Conservation (phyloP, 2,888 invertebrate species). For the Campoplex capitator region DNA sequence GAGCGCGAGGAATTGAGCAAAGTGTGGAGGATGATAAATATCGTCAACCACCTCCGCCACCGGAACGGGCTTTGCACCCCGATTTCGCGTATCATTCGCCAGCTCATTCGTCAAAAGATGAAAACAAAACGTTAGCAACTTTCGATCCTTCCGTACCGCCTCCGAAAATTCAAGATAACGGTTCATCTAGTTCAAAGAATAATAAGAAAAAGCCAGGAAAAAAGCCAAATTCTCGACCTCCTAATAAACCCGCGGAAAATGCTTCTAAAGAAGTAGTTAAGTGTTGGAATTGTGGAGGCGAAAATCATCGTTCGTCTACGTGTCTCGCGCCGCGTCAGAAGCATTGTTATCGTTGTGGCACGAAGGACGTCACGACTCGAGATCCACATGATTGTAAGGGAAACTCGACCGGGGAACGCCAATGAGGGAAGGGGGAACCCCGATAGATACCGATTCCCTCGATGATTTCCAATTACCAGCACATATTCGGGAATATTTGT, state of each 20-base stretch:
- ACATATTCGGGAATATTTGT: not conserved
- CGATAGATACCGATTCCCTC: not conserved
- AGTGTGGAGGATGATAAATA: not conserved
- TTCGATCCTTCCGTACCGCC: not conserved
- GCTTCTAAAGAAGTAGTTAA: not conserved
- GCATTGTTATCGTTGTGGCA: constrained; percentile 16
- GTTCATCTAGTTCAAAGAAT: not conserved
- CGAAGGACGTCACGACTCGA: not conserved
- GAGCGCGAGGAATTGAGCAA: not conserved
- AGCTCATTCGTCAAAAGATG: not conserved
- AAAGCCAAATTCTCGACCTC: too few relatives aligned
- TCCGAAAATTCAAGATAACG: too few relatives aligned
- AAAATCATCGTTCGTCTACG: not conserved
- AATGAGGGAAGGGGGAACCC: not conserved
- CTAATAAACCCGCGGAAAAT: not conserved
- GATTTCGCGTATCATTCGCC: constrained; percentile 21
- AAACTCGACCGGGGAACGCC: constrained; percentile 22
- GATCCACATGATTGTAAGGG: constrained; percentile 7
- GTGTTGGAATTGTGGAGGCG: too few relatives aligned
- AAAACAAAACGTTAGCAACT: not conserved
- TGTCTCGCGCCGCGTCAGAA: not conserved
- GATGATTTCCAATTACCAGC: not conserved
- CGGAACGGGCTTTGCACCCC: constrained; percentile 9
- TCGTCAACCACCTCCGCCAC: not conserved
- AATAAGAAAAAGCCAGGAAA: not conserved